Percentiles rank a stretch among this genome's conserved stretches.
Evolutionary conservation across 2,888 invertebrate species (phyloP).

Genomic region (Ypsolopha sequella): DNA sequence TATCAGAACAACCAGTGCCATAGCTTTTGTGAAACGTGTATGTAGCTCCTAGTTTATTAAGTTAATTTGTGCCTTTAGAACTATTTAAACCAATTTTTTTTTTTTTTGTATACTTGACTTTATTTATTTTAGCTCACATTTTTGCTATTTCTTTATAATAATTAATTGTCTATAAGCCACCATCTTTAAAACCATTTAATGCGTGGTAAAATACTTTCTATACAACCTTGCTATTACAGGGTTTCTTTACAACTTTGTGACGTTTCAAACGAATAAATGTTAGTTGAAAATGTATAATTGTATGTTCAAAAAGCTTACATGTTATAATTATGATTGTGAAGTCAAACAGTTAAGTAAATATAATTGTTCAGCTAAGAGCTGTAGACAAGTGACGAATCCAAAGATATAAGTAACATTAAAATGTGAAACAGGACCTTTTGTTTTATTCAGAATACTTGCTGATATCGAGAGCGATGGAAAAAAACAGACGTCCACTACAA

Average conservation of each 20-base stretch:
- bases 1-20: too few relatives aligned
- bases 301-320: background rate
- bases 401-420: background rate
- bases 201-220: background rate
- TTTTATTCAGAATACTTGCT: too few relatives aligned
- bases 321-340: background rate
- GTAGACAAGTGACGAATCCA: constrained; percentile 12
- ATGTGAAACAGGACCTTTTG: background rate
- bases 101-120: too few relatives aligned
- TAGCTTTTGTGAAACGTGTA: too few relatives aligned
- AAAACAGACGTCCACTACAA: too few relatives aligned
- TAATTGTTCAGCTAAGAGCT: constrained; percentile 48
- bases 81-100: too few relatives aligned
- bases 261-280: constrained; percentile 36
- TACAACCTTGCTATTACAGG: constrained; percentile 13
- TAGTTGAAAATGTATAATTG: background rate
- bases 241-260: constrained; percentile 16
- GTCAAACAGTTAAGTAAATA: constrained; percentile 4
- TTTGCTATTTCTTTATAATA: too few relatives aligned
- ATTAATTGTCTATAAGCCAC: too few relatives aligned
- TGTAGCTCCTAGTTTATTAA: too few relatives aligned
- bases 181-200: background rate
- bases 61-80: too few relatives aligned
- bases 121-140: too few relatives aligned
- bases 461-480: too few relatives aligned